Percentiles rank a stretch among this genome's conserved stretches.
These are phyloP conservation scores for Mustelus asterias DNA, from an alignment of 2,113 vertebrate species.

Conservation along the genomic window DNA sequence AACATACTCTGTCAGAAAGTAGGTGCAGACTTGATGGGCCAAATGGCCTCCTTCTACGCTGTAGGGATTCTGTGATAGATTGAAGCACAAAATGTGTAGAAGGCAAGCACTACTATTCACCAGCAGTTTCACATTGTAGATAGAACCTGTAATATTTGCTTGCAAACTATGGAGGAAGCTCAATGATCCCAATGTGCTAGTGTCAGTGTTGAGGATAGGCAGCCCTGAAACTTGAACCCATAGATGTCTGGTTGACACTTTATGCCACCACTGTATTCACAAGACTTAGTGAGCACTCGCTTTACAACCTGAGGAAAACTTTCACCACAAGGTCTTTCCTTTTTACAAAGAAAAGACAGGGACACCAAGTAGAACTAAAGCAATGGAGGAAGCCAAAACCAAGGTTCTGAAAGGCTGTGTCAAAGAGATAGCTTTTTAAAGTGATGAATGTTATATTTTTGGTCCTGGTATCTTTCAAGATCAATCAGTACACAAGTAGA, in stretches of 20 bases:
- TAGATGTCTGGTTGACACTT: not conserved
- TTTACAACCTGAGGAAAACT: not conserved
- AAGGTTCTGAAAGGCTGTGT: not conserved
- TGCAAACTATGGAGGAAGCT: not conserved
- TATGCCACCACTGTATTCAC: not conserved
- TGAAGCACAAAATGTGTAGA: not conserved
- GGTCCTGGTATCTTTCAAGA: too few relatives aligned
- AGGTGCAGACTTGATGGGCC: too few relatives aligned
- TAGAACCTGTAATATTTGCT: not conserved
- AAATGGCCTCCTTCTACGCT: too few relatives aligned
- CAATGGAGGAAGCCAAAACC: not conserved
- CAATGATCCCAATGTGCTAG: not conserved
- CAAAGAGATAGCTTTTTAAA: not conserved
- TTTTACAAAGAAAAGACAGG: not conserved
- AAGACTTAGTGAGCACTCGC: not conserved
- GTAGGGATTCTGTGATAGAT: too few relatives aligned
- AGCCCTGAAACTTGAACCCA: not conserved
- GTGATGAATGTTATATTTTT: not conserved
- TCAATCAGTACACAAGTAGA: too few relatives aligned
- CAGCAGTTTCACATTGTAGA: not conserved
- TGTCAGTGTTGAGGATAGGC: not conserved
- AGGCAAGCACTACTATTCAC: not conserved
- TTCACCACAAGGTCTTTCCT: not conserved
- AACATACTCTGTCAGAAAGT: too few relatives aligned
- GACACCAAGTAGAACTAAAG: not conserved